These are phyloP conservation scores for Euplexia lucipara DNA, from an alignment of 2,888 invertebrate genomes.

Conservation along the genomic window DNA sequence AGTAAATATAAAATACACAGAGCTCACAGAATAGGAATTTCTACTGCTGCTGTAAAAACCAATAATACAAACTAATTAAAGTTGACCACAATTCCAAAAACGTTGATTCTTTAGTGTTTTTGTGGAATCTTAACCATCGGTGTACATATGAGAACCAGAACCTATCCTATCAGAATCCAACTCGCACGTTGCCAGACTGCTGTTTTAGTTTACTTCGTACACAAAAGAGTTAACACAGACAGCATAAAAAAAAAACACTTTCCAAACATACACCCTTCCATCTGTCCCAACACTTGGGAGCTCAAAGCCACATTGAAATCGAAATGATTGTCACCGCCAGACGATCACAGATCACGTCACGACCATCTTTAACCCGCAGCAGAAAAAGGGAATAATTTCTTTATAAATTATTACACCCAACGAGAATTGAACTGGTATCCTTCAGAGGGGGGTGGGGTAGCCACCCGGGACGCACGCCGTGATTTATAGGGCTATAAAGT, in stretches of 20 bases:
- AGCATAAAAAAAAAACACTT: neutral
- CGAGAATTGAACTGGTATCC: slow-evolving; percentile 93
- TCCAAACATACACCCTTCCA: neutral
- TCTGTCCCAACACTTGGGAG: neutral
- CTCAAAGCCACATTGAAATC: slow-evolving; percentile 38
- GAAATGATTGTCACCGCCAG: slow-evolving; percentile 54
- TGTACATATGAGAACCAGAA: too few species aligned
- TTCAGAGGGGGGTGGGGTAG: slow-evolving; percentile 82
- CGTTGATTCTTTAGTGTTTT: too few species aligned
- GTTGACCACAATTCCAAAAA: too few species aligned
- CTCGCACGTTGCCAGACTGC: too few species aligned
- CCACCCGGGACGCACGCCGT: slow-evolving; percentile 87
- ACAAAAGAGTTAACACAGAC: neutral
- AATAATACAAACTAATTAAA: too few species aligned
- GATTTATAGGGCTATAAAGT: slow-evolving; percentile 95
- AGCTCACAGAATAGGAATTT: too few species aligned
- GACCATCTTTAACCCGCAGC: slow-evolving; percentile 66
- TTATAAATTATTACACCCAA: slow-evolving; percentile 92
- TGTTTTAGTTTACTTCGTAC: neutral
- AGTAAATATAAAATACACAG: too few species aligned
- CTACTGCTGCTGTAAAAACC: too few species aligned
- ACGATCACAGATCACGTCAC: slow-evolving; percentile 63
- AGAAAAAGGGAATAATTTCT: slow-evolving; percentile 91
- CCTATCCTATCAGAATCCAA: too few species aligned
- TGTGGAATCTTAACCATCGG: too few species aligned